Percentiles rank a stretch among this genome's conserved stretches.
Conservation (phyloP, 2,113 vertebrate genomes). For the Hippocampus abdominalis region DNA sequence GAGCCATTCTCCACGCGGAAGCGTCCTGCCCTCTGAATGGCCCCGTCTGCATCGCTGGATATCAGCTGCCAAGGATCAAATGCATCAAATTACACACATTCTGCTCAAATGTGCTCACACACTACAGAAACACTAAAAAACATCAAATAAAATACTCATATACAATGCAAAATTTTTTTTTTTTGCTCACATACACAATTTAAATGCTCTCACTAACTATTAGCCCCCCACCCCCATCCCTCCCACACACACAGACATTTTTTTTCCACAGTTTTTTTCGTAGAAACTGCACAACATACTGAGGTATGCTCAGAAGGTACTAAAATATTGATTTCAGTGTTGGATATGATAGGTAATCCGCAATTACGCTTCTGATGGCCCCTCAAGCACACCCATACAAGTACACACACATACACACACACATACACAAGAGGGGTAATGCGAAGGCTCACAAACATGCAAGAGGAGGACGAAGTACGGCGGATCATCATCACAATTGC, state of each 20-base stretch:
- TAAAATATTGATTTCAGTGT: not conserved
- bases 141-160: too few relatives aligned
- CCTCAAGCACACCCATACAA: too few relatives aligned
- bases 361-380: not conserved
- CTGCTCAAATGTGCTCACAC: not conserved
- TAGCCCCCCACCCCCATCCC: too few relatives aligned
- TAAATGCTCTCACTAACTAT: not conserved
- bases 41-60: conserved; percentile 96
- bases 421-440: not conserved
- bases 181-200: too few relatives aligned
- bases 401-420: not conserved
- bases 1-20: conserved; percentile 98
- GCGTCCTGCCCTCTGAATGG: conserved; percentile 95
- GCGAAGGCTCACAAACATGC: not conserved
- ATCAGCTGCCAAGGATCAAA: conserved; percentile 80
- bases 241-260: not conserved
- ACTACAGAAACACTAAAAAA: not conserved
- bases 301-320: not conserved
- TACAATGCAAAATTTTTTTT: too few relatives aligned
- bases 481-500: not conserved
- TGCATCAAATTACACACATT: conserved; percentile 33
- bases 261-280: too few relatives aligned
- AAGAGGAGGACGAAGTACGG: not conserved
- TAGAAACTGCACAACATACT: not conserved
- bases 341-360: not conserved